phyloP scores from a whole-genome alignment of 2,888 invertebrate species.

The Ceriagrion tenellum region DNA sequence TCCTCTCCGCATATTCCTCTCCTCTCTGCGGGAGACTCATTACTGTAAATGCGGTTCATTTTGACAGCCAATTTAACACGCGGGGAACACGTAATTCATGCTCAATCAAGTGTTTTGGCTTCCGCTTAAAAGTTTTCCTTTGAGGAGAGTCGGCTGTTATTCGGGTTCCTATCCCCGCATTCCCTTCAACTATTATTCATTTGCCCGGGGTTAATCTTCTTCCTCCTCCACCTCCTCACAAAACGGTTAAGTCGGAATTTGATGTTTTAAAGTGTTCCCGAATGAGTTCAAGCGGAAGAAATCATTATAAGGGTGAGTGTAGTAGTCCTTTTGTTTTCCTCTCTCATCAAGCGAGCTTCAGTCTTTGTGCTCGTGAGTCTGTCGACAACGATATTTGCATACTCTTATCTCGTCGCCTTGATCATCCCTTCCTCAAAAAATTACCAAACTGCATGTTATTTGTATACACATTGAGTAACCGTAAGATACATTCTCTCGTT shows the following conservation, averaged over 20 bases:
- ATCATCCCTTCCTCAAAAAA: no score
- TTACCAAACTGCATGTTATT: no score
- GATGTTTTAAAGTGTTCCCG: background rate
- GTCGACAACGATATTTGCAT: background rate
- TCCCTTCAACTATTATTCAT: background rate
- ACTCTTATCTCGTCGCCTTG: background rate
- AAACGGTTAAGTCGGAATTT: background rate
- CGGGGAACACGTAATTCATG: background rate
- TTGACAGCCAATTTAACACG: constrained; percentile 31
- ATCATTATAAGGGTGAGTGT: background rate
- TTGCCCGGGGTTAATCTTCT: background rate
- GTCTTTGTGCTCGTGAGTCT: background rate
- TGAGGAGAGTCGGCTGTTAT: background rate
- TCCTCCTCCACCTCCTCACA: no score
- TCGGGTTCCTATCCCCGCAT: background rate
- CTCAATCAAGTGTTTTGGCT: constrained; percentile 34
- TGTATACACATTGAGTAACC: no score
- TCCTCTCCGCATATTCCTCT: background rate
- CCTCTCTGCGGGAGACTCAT: constrained; percentile 16
- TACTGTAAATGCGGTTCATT: background rate
- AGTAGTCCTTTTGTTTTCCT: background rate
- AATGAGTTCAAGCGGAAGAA: background rate
- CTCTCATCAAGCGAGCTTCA: background rate
- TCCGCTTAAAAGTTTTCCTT: background rate
- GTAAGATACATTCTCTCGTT: no score